phyloP scores from a whole-genome alignment of 2,113 vertebrate genomes.

The Sakesphorus luctuosus region DNA sequence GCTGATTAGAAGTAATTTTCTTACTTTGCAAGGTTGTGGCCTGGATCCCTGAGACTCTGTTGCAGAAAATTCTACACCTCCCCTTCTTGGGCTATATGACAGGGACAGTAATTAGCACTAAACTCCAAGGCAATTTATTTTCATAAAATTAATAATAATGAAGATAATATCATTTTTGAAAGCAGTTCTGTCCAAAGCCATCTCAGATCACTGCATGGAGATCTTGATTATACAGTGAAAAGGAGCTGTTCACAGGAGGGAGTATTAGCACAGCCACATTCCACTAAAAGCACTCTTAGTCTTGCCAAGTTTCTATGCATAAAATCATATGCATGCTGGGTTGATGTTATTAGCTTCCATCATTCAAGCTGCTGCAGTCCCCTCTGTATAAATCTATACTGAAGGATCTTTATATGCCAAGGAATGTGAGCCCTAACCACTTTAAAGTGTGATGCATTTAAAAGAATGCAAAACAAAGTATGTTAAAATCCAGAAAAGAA shows the following conservation, averaged over 20 bases:
- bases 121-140: slow-evolving; percentile 50
- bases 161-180: slow-evolving; percentile 61
- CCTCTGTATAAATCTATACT: slow-evolving; percentile 40
- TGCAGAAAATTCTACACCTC: background rate
- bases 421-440: slow-evolving; percentile 17
- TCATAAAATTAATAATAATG: slow-evolving; percentile 66
- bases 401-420: background rate
- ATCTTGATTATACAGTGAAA: slow-evolving; percentile 45
- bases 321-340: slow-evolving; percentile 51
- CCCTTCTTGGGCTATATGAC: background rate
- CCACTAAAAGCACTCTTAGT: slow-evolving; percentile 51
- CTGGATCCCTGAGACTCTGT: background rate
- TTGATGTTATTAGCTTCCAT: slow-evolving; percentile 65
- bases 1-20: background rate
- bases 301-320: slow-evolving; percentile 64
- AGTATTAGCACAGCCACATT: slow-evolving; percentile 54
- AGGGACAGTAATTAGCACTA: slow-evolving; percentile 41
- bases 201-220: slow-evolving; percentile 32
- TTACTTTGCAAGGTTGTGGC: background rate
- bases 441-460: slow-evolving; percentile 50
- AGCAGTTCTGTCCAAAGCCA: slow-evolving; percentile 41
- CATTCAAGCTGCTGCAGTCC: slow-evolving; percentile 50
- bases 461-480: slow-evolving; percentile 27
- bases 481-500: slow-evolving; percentile 16
- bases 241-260: slow-evolving; percentile 49